Evolutionary conservation across 2,888 invertebrate species (phyloP), one percentile per base, ranked within the genome.

Genomic region (Drosophila merina): DNA sequence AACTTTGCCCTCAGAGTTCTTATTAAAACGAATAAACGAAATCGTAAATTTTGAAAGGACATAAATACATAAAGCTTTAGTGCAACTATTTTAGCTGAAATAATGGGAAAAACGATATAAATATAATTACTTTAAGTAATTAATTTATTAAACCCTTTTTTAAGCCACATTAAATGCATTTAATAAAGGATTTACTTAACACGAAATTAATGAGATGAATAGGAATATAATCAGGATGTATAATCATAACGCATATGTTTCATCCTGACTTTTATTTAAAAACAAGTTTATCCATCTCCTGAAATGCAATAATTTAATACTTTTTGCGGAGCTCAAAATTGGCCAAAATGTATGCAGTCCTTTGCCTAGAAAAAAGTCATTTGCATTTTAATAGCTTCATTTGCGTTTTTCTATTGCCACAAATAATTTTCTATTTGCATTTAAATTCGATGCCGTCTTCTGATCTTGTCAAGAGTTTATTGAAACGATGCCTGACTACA

Each of bases 401-500:
- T 72, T 73, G 68, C 62, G 51, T 56, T 48, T 56, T 72, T 66
- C 50, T 51, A 58, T 58, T 72, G 63, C 40, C 44, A 31, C 8
- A 44, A 42, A 52, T 57, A 77, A 73, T 74, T 62, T 71, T 70
- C 63, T 54, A 81, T 81, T 81, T 81, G 83, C 84, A 86, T 82
- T 86, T 76, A 76, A 76, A 82, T 86, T 83, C 14, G 44, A 48
- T 68, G 59, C 49, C 55, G 58, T 59, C 69, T 76, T 85, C 73
- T 79, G 80, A 82, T 85, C 79, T 60, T 63, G 56, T 45, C 55
- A 44, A 70, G 67, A 75, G 47, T 25, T n/a, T 69, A 57, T 44
- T 25, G 36, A 50, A 55, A 78, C 70, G 58, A 76, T 82, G 73
- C 70, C 62, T 72, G 63, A 57, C 40, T 75, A 47, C 74, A 59